phyloP scores from a whole-genome alignment of 2,797 vertebrate species.

The Serranus cabrilla region DNA sequence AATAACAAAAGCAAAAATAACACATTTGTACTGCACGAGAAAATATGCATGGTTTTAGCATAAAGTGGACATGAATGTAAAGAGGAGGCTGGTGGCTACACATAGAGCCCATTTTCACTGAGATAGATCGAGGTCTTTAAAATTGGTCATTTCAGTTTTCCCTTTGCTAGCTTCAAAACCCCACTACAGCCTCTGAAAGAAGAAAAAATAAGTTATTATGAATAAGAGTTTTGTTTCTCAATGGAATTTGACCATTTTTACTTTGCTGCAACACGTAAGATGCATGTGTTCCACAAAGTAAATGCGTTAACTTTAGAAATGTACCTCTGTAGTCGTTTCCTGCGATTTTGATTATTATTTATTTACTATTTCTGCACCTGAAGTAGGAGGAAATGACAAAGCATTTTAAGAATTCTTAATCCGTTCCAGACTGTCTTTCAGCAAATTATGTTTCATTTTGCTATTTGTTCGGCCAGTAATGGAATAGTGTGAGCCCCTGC shows the following conservation, averaged over 20 bases:
- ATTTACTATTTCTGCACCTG: neutral
- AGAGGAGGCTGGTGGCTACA: too few relatives aligned
- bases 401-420: constrained; percentile 43
- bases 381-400: constrained; percentile 37
- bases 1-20: too few relatives aligned
- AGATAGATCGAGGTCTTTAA: too few relatives aligned
- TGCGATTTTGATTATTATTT: neutral
- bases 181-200: too few relatives aligned
- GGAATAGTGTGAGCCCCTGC: constrained; percentile 59
- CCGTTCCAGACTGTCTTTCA: constrained; percentile 37
- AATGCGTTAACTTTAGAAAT: neutral
- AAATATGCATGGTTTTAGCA: too few relatives aligned
- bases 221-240: neutral
- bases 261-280: neutral
- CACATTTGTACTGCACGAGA: too few relatives aligned
- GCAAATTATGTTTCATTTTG: constrained; percentile 66
- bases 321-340: constrained; percentile 15
- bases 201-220: too few relatives aligned
- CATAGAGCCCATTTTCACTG: too few relatives aligned
- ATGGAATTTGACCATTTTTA: neutral
- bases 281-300: neutral
- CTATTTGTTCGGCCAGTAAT: constrained; percentile 69
- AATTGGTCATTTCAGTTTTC: too few relatives aligned
- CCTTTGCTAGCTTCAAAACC: too few relatives aligned
- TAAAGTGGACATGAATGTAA: too few relatives aligned